Evolutionary conservation across 1,140 invertebrate genomes (phyloP).

Genomic region (Drosophila bifasciata): DNA sequence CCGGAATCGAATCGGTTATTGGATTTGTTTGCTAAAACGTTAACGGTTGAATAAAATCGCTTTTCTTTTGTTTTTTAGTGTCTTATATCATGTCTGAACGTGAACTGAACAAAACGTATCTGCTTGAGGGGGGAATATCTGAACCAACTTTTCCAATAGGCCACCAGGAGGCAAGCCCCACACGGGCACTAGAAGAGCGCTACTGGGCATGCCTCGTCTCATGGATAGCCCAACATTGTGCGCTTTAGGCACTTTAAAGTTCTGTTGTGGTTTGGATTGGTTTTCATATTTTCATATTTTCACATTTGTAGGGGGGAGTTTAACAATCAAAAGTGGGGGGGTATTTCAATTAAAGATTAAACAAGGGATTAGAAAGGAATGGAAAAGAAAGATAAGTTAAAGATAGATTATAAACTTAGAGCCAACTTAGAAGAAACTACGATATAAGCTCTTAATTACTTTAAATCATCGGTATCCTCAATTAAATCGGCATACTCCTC

Average conservation of each 20-base stretch:
- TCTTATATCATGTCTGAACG: slow-evolving; percentile 78
- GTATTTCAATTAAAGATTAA: slow-evolving; percentile 59
- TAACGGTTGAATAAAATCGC: slow-evolving; percentile 46
- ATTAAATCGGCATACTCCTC: slow-evolving; percentile 83
- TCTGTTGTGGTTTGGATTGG: slow-evolving; percentile 61
- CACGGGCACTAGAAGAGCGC: slow-evolving; percentile 67
- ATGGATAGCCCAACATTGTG: slow-evolving; percentile 82
- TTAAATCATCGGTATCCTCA: slow-evolving; percentile 84
- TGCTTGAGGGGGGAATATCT: slow-evolving; percentile 32
- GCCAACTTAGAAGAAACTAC: slow-evolving; percentile 84
- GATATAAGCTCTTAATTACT: slow-evolving; percentile 84
- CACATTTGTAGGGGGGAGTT: slow-evolving; percentile 8
- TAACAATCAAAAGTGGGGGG: slow-evolving; percentile 49
- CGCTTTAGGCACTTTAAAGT: slow-evolving; percentile 80
- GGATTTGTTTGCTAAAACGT: slow-evolving; percentile 34
- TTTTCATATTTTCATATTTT: slow-evolving; percentile 18
- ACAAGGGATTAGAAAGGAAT: slow-evolving; percentile 74
- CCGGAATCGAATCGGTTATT: slow-evolving; percentile 20
- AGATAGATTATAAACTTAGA: slow-evolving; percentile 80
- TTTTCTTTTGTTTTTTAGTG: slow-evolving; percentile 65
- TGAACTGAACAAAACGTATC: slow-evolving; percentile 67
- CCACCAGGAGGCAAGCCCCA: slow-evolving; percentile 49
- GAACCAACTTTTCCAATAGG: slow-evolving; percentile 74
- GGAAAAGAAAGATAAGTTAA: slow-evolving; percentile 73
- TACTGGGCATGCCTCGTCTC: slow-evolving; percentile 60